phyloP scores from a whole-genome alignment of 2,888 invertebrate species.

The Nomada fucata region DNA sequence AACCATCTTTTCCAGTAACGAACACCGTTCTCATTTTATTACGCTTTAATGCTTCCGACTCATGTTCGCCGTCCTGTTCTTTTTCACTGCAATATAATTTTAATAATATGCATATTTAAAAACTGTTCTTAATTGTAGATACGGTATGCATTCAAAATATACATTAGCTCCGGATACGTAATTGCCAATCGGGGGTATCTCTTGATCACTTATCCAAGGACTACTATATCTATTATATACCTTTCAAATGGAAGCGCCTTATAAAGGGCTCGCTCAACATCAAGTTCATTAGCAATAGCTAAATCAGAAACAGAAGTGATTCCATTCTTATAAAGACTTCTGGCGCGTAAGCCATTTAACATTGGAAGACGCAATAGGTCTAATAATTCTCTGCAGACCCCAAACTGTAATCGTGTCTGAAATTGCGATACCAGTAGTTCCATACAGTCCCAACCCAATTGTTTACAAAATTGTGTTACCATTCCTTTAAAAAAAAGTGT shows the following conservation, averaged over 20 bases:
- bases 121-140: not conserved
- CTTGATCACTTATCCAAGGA: too few species aligned
- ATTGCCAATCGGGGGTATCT: too few species aligned
- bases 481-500: constrained; percentile 88
- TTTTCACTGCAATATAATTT: constrained; percentile 86
- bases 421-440: constrained; percentile 96
- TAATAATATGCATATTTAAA: not conserved
- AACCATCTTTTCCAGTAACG: constrained; percentile 91
- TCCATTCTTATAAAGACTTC: constrained; percentile 92
- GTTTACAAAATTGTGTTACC: constrained; percentile 97
- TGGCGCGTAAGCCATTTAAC: constrained; percentile 93
- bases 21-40: constrained; percentile 90
- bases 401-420: constrained; percentile 97
- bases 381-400: constrained; percentile 95
- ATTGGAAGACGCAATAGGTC: constrained; percentile 94
- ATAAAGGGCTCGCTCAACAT: constrained; percentile 91
- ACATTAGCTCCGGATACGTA: too few species aligned
- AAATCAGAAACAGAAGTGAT: constrained; percentile 91
- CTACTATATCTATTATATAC: constrained; percentile 75
- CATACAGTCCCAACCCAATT: constrained; percentile 96
- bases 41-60: constrained; percentile 87
- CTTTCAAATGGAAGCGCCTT: constrained; percentile 94
- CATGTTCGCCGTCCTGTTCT: constrained; percentile 89
- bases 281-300: constrained; percentile 89
- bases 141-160: not conserved